Evolutionary conservation across 2,113 vertebrate species (phyloP).

Genomic region (Bostrychus sinensis): DNA sequence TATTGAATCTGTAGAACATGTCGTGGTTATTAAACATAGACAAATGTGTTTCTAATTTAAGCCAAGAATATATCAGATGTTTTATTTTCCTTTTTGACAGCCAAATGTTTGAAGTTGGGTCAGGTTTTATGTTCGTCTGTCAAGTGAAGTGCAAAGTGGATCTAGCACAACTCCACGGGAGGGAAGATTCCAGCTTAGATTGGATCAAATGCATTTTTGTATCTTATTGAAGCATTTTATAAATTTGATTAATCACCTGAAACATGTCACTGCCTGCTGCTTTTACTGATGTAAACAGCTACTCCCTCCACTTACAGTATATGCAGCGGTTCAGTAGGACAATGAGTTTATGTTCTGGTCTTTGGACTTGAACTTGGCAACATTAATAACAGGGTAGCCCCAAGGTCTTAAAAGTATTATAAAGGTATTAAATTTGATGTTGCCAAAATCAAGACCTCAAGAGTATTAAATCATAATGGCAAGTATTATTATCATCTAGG

Average conservation of each 20-base stretch:
- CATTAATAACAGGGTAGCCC: no score
- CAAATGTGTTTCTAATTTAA: background rate
- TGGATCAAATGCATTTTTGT: background rate
- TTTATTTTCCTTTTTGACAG: background rate
- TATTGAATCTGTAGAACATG: constrained; percentile 23
- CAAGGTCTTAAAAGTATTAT: no score
- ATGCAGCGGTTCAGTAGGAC: background rate
- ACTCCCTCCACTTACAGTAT: background rate
- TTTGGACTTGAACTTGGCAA: no score
- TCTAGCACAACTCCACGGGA: background rate
- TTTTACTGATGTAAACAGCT: background rate
- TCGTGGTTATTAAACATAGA: constrained; percentile 32
- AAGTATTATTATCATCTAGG: no score
- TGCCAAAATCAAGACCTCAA: no score
- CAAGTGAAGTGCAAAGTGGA: background rate
- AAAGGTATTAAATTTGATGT: no score
- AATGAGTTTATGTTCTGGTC: background rate
- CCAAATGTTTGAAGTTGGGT: background rate
- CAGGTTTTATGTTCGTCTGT: background rate
- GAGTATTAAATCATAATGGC: no score
- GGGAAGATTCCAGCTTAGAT: background rate
- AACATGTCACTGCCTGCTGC: background rate
- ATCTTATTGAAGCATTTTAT: background rate
- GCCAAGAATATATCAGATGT: background rate
- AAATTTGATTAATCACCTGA: background rate